Conservation (phyloP, 2,113 vertebrate species). For the Ardeotis arabs region DNA sequence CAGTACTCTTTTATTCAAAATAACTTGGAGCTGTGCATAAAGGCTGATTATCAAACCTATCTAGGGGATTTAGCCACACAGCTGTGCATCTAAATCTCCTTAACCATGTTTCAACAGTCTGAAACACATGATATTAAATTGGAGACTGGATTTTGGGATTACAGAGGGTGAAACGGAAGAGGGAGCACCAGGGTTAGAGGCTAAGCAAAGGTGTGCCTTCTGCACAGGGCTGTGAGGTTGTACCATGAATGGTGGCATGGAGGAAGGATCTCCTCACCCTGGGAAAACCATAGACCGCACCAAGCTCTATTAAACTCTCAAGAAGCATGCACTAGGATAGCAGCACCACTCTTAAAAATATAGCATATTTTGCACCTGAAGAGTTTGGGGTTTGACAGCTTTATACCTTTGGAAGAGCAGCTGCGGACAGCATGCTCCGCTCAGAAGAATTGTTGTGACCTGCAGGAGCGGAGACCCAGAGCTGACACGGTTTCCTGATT, state of each 20-base stretch:
- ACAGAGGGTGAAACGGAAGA: neutral
- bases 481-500: neutral
- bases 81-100: slow-evolving; percentile 25
- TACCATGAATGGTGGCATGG: neutral
- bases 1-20: slow-evolving; percentile 23
- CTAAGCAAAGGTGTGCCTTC: neutral
- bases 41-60: slow-evolving; percentile 29
- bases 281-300: neutral
- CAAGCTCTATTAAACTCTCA: neutral
- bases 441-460: neutral
- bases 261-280: neutral
- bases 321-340: neutral
- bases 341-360: neutral
- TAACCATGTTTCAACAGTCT: neutral
- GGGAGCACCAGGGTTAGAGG: neutral
- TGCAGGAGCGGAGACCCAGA: neutral
- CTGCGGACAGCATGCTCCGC: fast-evolving
- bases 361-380: neutral
- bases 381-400: neutral
- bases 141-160: neutral
- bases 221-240: neutral
- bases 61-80: slow-evolving; percentile 29
- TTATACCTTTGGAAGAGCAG: neutral
- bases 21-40: slow-evolving; percentile 9
- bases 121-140: neutral